Evolutionary conservation across 2,888 invertebrate genomes (phyloP), one percentile per base, ranked within the genome.

Genomic region (Aporophyla lueneburgensis): DNA sequence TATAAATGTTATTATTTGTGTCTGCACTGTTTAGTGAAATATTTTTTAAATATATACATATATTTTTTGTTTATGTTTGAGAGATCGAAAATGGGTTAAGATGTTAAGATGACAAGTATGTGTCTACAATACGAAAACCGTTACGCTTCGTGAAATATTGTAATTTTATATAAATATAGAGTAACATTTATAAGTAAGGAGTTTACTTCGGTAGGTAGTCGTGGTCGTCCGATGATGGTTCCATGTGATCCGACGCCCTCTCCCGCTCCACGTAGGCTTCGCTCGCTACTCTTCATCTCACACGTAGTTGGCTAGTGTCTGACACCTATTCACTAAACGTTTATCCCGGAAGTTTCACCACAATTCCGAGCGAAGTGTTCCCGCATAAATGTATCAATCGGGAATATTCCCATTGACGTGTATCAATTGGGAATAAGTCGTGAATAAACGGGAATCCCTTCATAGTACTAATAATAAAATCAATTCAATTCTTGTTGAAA

Each of bases 101-200:
- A 46, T 24, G 62, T 70, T 78, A 62, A n/a, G 62, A 71, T 72
- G 80, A 72, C 71, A 80, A 54, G 59, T 71, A 71, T 59, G 79
- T 83, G 75, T 80, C 84, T 76, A 72, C 82, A 68, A 84, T 73
- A 85, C 81, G 85, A 83, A 85, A 83, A 83, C 80, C 81, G 81
- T 84, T 85, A 85, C 85, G 83, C 83, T 83, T 83, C 81, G 76
- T 84, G 76, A 71, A 73, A 71, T 83, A 83, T 76, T 85, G 83
- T 83, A 83, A 83, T 84, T 80, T 84, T 83, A 81, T 84, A 84
- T 83, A 83, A 71, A 81, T 76, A 83, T 83, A 85, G 74, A 85
- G 71, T 80, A 86, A 87, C 80, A 83, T 87, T 87, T 86, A 80
- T 84, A 81, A 87, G 87, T 84, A 71, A 83, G 76, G 71, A 80